Percentiles rank a stretch among this genome's conserved stretches.
Conservation (phyloP, 2,888 invertebrate species). For the Hartigia nigra region DNA sequence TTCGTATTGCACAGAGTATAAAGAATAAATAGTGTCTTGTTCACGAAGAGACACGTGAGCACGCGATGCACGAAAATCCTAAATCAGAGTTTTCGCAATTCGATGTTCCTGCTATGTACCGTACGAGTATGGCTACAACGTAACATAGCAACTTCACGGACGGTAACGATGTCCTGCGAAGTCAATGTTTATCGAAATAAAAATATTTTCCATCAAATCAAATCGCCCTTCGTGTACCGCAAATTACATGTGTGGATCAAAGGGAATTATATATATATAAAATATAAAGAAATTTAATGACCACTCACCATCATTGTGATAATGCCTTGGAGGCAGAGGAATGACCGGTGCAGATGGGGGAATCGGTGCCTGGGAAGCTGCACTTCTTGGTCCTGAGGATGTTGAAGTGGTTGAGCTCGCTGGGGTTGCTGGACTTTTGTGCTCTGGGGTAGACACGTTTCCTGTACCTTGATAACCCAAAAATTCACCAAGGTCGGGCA, state of each 20-base stretch:
- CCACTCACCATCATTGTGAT: constrained; percentile 61
- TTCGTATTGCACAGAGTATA: constrained; percentile 39
- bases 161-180: background rate
- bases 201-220: background rate
- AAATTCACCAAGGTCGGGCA: constrained; percentile 80
- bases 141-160: too few species aligned
- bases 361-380: constrained; percentile 27
- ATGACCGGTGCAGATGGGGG: constrained; percentile 34
- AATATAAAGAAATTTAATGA: background rate
- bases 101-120: background rate
- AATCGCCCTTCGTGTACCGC: background rate
- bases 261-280: too few species aligned
- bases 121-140: background rate
- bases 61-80: background rate
- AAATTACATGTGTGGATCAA: too few species aligned
- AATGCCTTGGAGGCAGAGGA: constrained; percentile 50
- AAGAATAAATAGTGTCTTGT: background rate
- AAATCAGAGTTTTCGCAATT: background rate
- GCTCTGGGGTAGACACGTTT: constrained; percentile 50
- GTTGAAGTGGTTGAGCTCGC: constrained; percentile 59
- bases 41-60: background rate
- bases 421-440: constrained; percentile 65
- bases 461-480: constrained; percentile 67
- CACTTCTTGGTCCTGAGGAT: constrained; percentile 40
- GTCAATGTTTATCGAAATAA: background rate